Evolutionary conservation across 2,888 invertebrate genomes (phyloP).

Genomic region (Ichneumoninae sp.): DNA sequence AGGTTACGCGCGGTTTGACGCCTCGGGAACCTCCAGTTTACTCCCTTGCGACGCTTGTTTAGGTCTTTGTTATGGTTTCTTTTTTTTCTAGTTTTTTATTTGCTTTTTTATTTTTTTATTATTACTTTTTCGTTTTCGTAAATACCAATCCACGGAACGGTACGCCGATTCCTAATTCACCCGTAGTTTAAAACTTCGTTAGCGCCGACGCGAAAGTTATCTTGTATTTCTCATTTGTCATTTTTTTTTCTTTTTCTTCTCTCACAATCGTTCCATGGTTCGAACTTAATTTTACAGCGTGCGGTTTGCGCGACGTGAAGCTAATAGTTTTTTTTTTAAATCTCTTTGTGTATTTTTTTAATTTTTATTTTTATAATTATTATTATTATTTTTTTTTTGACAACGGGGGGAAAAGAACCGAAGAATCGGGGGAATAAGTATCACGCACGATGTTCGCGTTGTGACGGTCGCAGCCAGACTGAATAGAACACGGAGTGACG

Average conservation of each 20-base stretch:
- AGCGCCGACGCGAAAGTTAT: background rate
- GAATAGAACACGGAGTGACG: constrained; percentile 73
- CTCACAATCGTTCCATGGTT: constrained; percentile 34
- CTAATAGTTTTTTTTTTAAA: background rate
- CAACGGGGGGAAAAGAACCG: constrained; percentile 38
- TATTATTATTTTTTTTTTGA: background rate
- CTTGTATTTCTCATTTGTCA: background rate
- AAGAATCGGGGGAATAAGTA: constrained; percentile 65
- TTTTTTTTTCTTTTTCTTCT: constrained; percentile 7
- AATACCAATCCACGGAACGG: background rate
- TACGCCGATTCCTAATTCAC: background rate
- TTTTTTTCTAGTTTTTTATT: background rate
- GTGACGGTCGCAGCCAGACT: constrained; percentile 82
- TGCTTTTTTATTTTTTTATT: no score
- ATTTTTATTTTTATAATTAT: background rate
- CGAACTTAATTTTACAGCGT: constrained; percentile 14
- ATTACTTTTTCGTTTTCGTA: background rate
- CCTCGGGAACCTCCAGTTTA: background rate
- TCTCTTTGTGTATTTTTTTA: background rate
- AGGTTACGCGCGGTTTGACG: background rate
- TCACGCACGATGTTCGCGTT: constrained; percentile 74
- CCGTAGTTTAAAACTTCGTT: background rate
- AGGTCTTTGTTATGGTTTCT: background rate
- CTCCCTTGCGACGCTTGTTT: background rate
- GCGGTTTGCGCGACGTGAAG: background rate